Evolutionary conservation across 2,113 vertebrate genomes (phyloP).

Genomic region (Anhinga anhinga): DNA sequence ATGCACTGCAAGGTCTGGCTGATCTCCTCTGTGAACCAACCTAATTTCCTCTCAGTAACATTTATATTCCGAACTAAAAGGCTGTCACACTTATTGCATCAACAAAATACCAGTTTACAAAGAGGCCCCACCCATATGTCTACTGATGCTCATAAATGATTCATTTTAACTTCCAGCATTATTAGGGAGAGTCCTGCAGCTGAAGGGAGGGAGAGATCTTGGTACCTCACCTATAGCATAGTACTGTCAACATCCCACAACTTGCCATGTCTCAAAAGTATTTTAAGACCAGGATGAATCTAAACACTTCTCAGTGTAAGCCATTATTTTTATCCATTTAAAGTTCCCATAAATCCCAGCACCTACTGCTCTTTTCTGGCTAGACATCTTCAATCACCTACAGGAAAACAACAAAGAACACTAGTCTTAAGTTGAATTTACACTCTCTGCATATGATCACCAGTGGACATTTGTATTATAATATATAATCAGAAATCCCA

Average conservation of each 20-base stretch:
- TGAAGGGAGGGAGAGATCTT: not conserved
- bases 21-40: slow-evolving; percentile 11
- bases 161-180: slow-evolving; percentile 63
- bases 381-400: not conserved
- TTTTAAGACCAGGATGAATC: not conserved
- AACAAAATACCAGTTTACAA: slow-evolving; percentile 59
- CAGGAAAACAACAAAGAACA: not conserved
- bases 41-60: slow-evolving; percentile 46
- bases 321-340: not conserved
- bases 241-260: not conserved
- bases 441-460: not conserved
- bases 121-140: slow-evolving; percentile 55
- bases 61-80: slow-evolving; percentile 68
- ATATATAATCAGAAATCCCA: not conserved
- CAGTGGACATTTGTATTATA: not conserved
- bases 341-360: not conserved
- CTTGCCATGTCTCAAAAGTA: not conserved
- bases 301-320: not conserved
- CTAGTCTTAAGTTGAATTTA: not conserved
- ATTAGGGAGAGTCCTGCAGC: slow-evolving; percentile 8
- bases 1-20: not conserved
- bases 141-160: slow-evolving; percentile 69
- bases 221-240: not conserved
- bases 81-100: slow-evolving; percentile 51
- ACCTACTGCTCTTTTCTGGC: not conserved